These are phyloP conservation scores for Darevskia mixta DNA, from an alignment of 2,797 vertebrate genomes.

Conservation along the genomic window DNA sequence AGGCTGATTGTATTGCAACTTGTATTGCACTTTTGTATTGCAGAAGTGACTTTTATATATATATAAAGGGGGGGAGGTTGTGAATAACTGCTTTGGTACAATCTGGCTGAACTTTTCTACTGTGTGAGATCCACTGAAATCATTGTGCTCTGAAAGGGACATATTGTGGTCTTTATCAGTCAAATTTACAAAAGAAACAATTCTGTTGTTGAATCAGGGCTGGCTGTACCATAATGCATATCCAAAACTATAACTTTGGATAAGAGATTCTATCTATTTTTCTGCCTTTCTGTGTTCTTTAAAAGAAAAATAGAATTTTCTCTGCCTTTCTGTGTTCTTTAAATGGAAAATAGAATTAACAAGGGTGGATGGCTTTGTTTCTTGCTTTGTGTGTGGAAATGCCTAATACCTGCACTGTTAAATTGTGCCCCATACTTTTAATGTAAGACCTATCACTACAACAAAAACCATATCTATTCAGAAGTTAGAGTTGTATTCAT, in stretches of 20 bases:
- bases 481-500: too few species aligned
- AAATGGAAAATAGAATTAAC: neutral
- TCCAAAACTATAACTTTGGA: neutral
- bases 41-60: slow-evolving; percentile 1
- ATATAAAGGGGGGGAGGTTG: neutral
- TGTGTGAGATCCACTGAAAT: neutral
- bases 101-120: neutral
- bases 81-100: neutral
- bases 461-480: too few species aligned
- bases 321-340: neutral
- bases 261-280: neutral
- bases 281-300: neutral
- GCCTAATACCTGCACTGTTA: too few species aligned
- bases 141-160: neutral
- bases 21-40: neutral
- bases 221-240: neutral
- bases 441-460: too few species aligned
- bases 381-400: neutral
- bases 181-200: neutral
- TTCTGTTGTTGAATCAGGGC: neutral
- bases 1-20: slow-evolving; percentile 11
- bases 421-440: too few species aligned
- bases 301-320: neutral
- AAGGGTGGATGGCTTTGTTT: neutral
- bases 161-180: neutral